Base-by-base conservation (phyloP, 2,113 vertebrate species). In the Actenoides lindsayi region DNA sequence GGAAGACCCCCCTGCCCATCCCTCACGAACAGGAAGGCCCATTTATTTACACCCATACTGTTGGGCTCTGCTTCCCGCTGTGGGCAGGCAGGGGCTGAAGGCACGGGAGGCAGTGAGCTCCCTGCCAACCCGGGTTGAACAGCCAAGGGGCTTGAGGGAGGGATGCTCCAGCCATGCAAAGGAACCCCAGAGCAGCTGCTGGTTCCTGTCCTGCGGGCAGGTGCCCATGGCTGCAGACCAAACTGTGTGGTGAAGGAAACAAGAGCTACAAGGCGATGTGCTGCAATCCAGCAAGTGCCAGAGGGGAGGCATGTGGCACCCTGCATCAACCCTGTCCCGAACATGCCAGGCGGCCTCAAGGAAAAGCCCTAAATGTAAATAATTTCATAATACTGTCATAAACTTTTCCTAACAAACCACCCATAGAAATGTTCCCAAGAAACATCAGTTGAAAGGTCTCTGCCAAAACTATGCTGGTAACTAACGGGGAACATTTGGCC, bases 351-450 rank as follows among this genome's bases (percentile, higher is more conserved):
- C 69, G 75, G 91, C 64, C 80, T 89, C 86, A 65, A 74, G 54
- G 1, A 9, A 76, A 78, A 95, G 42, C 44, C 41, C 41, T 42
- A 63, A 83, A 92, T 5, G 5, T 63, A 92, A 94, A 81, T 91
- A 83, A 92, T 69, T 94, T 87, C 87, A 64, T 91, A 57, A 94
- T 87, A 75, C 81, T 87, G 87, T 91, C 83, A 87, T 89, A 93
- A 95, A 89, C 89, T 96, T 95, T 96, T 97, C 93, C 91, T 96
- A 96, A 83, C 33, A 95, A 96, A 94, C 93, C 80, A 82, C 73
- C 35, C 3, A 2, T 11, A 93, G 83, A 91, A 93, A 71, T 3
- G 10, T 87, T 97, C 89, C 83, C 77, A 65, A 87, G 81, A 94
- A 95, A 64, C 73, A 79, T 64, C 80, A 96, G 30, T 85, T 53